Evolutionary conservation across 2,888 invertebrate species (phyloP), one percentile per base, ranked within the genome.

Genomic region (Pardosa pseudoannulata): DNA sequence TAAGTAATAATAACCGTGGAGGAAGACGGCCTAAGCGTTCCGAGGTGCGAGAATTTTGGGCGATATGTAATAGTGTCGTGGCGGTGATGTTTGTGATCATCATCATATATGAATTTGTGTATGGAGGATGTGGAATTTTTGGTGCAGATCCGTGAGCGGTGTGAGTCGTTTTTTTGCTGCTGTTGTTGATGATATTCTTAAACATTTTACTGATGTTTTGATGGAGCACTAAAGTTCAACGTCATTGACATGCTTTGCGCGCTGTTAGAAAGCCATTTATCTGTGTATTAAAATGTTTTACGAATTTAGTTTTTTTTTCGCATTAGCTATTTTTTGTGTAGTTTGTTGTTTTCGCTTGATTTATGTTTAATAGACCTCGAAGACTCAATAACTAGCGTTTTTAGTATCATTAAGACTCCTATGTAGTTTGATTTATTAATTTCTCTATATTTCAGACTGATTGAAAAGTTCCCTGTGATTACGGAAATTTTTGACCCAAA

Each of bases 1-100:
- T 62, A 72, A 72, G 72, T 79, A 79, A 79, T 79, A 79, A 79
- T 79, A 79, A 79, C 70, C 13, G 31, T 62, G 67, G 41, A 79
- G 36, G 19, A 70, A 23, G 68, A 36, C 39, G 13, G 27, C 32
- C 70, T 36, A n/a, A 28, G 16, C 39, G 56, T 56, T 56, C 27
- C 16, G 28, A 70, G 70, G 70, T 70, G 70, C 70, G 70, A 70
- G 70, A 70, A 41, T 6, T 70, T 70, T 39, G 70, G 70, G 70
- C 70, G 70, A 70, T 70, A 41, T 41, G 70, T 41, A 23, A 36
- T 39, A 41, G 36, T 70, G 70, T 56, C 56, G 56, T 11, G 23
- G 56, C 5, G 23, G 56, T 23, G 56, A 56, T 56, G 19, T 56
- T 56, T 56, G 46, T 46, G 16, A 46, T 46, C 46, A 13, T 46